phyloP scores from a whole-genome alignment of 2,797 vertebrate genomes.

The Acestrorhynchus altus region DNA sequence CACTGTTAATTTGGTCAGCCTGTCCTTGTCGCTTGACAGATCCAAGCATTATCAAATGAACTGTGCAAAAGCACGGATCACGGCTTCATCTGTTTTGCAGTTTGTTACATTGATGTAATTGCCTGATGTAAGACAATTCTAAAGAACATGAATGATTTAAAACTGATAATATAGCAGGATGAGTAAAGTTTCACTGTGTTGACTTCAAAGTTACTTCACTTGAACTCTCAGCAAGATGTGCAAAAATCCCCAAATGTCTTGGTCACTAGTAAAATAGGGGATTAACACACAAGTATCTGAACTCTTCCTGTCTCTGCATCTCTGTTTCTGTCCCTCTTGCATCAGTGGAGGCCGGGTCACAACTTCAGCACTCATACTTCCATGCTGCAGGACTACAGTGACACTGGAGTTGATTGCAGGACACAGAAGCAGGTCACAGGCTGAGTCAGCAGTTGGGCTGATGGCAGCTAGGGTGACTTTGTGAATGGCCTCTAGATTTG shows the following conservation, averaged over 20 bases:
- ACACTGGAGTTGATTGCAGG: not conserved
- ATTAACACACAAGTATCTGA: not conserved
- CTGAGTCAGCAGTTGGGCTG: not conserved
- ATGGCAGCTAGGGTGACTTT: not conserved
- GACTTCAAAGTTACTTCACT: too few relatives aligned
- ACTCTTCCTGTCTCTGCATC: slow-evolving; percentile 10
- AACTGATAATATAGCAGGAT: not conserved
- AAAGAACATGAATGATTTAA: not conserved
- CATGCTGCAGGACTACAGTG: not conserved
- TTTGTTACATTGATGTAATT: not conserved
- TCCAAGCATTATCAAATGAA: slow-evolving; percentile 1
- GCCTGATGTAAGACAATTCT: not conserved
- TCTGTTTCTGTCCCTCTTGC: slow-evolving; percentile 49
- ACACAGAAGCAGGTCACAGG: not conserved
- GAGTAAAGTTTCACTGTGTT: not conserved
- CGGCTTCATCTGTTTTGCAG: not conserved
- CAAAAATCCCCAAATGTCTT: not conserved
- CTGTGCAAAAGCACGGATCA: not conserved
- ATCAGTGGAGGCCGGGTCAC: not conserved
- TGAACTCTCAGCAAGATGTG: not conserved
- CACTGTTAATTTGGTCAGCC: not conserved
- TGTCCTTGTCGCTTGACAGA: not conserved
- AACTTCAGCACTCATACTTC: not conserved
- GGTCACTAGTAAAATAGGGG: slow-evolving; percentile 1
- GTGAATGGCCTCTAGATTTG: slow-evolving; percentile 44